Evolutionary conservation across 2,888 invertebrate genomes (phyloP).

Genomic region (Ochropleura plecta): DNA sequence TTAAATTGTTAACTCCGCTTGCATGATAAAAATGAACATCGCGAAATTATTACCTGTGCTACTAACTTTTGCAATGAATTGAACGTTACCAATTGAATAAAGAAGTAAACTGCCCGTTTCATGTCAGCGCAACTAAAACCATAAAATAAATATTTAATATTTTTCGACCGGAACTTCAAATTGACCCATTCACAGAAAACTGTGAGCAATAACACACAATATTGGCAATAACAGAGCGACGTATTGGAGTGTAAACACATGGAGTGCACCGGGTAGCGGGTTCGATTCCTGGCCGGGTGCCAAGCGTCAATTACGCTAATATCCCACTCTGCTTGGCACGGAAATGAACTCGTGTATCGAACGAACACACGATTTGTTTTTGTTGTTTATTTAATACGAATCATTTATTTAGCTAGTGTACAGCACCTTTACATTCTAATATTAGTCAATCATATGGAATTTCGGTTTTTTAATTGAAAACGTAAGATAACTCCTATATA

Average conservation of each 20-base stretch:
- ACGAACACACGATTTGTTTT: constrained; percentile 16
- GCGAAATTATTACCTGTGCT: background rate
- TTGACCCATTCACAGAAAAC: constrained; percentile 20
- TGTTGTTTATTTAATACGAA: constrained; percentile 21
- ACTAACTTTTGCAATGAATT: constrained; percentile 5
- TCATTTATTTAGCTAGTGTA: background rate
- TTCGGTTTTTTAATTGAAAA: background rate
- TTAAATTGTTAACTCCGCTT: background rate
- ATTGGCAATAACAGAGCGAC: constrained; percentile 53
- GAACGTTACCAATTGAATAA: constrained; percentile 1
- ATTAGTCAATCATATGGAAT: background rate
- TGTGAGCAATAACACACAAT: constrained; percentile 39
- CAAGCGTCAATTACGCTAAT: constrained; percentile 61
- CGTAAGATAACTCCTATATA: background rate
- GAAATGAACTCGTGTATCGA: constrained; percentile 25
- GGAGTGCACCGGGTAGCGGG: constrained; percentile 46
- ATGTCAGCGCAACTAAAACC: constrained; percentile 18
- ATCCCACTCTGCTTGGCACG: constrained; percentile 49
- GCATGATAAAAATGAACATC: no score
- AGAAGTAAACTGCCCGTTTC: background rate
- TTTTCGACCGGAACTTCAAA: constrained; percentile 24
- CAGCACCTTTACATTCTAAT: no score
- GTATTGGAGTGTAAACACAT: constrained; percentile 49
- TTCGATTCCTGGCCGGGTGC: constrained; percentile 57
- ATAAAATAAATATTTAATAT: constrained; percentile 24